Base-by-base conservation (phyloP, 2,888 invertebrate genomes). In the Drosophila infuscata region DNA sequence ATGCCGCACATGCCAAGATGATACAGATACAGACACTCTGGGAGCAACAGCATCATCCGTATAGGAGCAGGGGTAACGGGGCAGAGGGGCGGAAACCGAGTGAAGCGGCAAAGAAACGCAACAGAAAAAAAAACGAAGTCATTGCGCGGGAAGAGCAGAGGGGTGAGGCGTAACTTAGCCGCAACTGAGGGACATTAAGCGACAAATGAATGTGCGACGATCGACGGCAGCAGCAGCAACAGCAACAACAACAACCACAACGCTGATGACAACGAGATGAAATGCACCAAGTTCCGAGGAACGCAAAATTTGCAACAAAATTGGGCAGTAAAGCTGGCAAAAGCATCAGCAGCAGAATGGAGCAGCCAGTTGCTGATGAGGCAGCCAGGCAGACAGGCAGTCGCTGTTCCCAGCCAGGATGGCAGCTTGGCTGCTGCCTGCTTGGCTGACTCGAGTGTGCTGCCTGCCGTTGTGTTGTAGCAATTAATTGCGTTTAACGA, bases 401-500 rank as follows among this genome's bases (percentile, higher is more conserved):
- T 59, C 70, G 66, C 41, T 52, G 38, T 65, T 62, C 49, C 74
- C 83, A 80, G 83, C 82, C 88, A 85, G 82, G 78, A 88, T 75
- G 81, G 53, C 64, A 63, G 66, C 51, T 48, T 48, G 41, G 41
- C n/a, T 43, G 20, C 12, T 46, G 52, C 52, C 59, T 49, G 52
- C 53, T 30, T 72, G 64, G 38, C 61, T 70, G 41, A 35, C 48
- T 36, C 35, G 48, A 46, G 25, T 46, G 25, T 25, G 29, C 25
- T 64, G 82, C 74, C 82, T 84, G 82, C 76, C 83, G 82, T 80
- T 83, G 83, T 74, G 83, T 83, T 83, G 83, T 81, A 80, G 89
- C 87, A 89, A 87, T 87, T 87, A 87, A 87, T 87, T 89, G 87
- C 89, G 89, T 87, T 87, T 89, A 89, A 89, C 87, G 87, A 87